These are phyloP conservation scores for Pterobdella sp. DNA, from an alignment of 2,888 invertebrate genomes.

Conservation along the genomic window DNA sequence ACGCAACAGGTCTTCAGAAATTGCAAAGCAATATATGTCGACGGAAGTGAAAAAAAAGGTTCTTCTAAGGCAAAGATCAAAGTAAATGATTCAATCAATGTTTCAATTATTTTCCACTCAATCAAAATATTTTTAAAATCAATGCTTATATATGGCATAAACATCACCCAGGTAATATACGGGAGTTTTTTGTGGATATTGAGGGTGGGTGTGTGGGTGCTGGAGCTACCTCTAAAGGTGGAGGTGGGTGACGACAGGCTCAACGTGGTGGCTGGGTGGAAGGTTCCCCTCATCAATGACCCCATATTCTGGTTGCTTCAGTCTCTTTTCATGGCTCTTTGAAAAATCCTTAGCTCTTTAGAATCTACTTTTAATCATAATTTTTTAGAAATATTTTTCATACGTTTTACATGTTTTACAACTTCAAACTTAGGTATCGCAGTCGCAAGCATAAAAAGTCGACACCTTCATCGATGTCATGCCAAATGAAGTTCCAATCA, in stretches of 20 bases:
- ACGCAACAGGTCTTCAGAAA: constrained; percentile 15
- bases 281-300: constrained; percentile 58
- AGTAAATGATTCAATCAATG: no score
- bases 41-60: constrained; percentile 8
- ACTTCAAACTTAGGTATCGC: no score
- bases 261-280: constrained; percentile 89
- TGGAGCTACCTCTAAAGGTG: constrained; percentile 82
- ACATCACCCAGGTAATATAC: constrained; percentile 40
- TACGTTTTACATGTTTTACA: no score
- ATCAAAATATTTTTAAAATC: no score
- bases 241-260: constrained; percentile 78
- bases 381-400: background rate
- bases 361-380: background rate
- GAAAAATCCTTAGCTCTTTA: background rate
- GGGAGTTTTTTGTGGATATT: constrained; percentile 71
- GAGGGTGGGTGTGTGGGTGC: constrained; percentile 83
- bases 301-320: constrained; percentile 14
- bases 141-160: no score
- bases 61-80: background rate
- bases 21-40: background rate
- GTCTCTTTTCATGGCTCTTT: background rate
- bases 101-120: no score
- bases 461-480: constrained; percentile 16
- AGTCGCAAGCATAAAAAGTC: constrained; percentile 5
- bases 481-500: constrained; percentile 35